Base-by-base conservation (phyloP, 2,888 invertebrate species). In the Drosophila bunnanda region DNA sequence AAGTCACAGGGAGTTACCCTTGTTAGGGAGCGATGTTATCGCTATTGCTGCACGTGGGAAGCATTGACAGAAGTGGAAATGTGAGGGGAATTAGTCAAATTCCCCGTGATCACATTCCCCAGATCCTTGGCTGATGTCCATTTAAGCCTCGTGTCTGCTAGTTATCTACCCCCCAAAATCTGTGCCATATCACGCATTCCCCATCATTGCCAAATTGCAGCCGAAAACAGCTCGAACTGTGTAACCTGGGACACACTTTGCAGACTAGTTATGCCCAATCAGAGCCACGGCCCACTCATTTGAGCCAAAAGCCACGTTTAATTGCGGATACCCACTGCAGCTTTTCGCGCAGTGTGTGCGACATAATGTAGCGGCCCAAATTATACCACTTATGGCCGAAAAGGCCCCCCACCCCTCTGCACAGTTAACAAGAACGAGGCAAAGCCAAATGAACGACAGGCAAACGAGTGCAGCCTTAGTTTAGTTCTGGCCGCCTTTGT, bases 201-300 rank as follows among this genome's bases (percentile, higher is more conserved):
- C 67, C 89, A 82, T 86, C 84, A 41, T 25, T 67, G 56, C 68
- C 44, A 44, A 71, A 48, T 28, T 57, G 71, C 71, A 70, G 15
- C 88, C 61, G 76, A 88, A 75, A 66, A 52, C 71, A 80, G 78
- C 76, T 80, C 78, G 55, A 32, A 59, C 60, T 84, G 65, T 85
- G 89, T 77, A 85, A 88, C 73, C 82, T 79, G 73, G 73, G 83
- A 89, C 89, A 88, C 88, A 88, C n/a, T n/a, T 88, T 83, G 88
- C 80, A 82, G 79, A 86, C 77, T 83, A 82, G 89, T 83, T 83
- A 83, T 83, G 82, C 62, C 86, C 88, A 88, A 83, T 88, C 82
- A 89, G 76, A 82, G 88, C 59, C 56, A 70, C 61, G 56, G 71
- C 77, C 74, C 72, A 72, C 75, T 59, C 46, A 66, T 58, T 72